Percentiles rank a stretch among this genome's conserved stretches.
Conservation (phyloP, 2,797 vertebrate genomes). For the Chelonia mydas region DNA sequence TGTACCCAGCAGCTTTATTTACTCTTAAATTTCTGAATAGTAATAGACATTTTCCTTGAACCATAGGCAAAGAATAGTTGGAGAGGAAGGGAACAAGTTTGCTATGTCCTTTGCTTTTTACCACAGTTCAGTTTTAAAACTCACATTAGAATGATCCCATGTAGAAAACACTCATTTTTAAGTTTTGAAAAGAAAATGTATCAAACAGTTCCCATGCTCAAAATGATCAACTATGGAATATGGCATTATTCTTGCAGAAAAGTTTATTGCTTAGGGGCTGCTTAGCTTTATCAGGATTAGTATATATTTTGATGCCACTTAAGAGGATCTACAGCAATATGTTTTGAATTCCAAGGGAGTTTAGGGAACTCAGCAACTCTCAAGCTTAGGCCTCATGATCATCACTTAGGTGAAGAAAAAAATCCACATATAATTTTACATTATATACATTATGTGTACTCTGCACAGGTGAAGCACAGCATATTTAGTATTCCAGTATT, state of each 20-base stretch:
- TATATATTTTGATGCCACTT: background rate
- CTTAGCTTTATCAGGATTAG: background rate
- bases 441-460: background rate
- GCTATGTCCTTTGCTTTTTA: background rate
- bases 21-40: background rate
- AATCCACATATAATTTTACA: background rate
- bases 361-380: background rate
- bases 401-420: background rate
- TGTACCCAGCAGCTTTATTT: background rate
- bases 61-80: background rate
- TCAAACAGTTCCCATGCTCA: background rate
- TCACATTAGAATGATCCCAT: fast-evolving
- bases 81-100: background rate
- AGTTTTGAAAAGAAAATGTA: background rate
- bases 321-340: background rate
- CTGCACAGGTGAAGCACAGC: background rate
- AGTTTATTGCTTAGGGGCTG: background rate
- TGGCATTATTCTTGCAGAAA: background rate
- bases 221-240: background rate
- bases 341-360: background rate
- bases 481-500: background rate
- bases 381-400: background rate
- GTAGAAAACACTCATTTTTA: background rate
- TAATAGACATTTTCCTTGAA: background rate
- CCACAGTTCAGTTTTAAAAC: background rate